phyloP scores from a whole-genome alignment of 2,113 vertebrate species.

The Alectura lathami region DNA sequence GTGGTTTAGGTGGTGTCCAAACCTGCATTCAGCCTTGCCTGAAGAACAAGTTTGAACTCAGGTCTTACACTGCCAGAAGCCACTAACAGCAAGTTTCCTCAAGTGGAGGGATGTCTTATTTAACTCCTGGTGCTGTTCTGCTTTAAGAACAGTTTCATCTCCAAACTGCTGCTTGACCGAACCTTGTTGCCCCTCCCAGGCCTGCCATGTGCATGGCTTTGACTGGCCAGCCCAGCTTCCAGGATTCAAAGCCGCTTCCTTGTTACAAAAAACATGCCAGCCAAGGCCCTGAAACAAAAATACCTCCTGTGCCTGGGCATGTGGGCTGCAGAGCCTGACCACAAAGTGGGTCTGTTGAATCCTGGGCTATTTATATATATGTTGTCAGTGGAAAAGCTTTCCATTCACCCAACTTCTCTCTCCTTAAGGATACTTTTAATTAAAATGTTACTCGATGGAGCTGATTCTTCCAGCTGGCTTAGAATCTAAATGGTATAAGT shows the following conservation, averaged over 20 bases:
- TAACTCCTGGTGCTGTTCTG: background rate
- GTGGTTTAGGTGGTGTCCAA: background rate
- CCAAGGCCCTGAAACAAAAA: background rate
- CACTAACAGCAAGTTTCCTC: background rate
- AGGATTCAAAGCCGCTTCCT: background rate
- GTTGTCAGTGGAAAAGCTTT: background rate
- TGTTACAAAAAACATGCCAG: background rate
- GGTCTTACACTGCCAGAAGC: background rate
- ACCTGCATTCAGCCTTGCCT: background rate
- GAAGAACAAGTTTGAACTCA: background rate
- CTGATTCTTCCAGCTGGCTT: background rate
- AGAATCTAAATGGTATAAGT: background rate
- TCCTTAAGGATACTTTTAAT: conserved; percentile 10
- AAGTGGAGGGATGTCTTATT: background rate
- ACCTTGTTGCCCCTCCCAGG: background rate
- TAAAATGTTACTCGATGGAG: conserved; percentile 4
- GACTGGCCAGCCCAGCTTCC: background rate
- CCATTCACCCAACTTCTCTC: background rate
- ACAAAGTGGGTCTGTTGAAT: background rate
- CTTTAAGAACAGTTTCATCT: background rate
- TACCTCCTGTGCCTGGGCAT: background rate
- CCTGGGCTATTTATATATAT: conserved; percentile 21
- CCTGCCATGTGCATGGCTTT: background rate
- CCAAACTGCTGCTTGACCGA: background rate
- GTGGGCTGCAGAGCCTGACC: background rate